phyloP scores from a whole-genome alignment of 2,797 vertebrate species.

The Pithecia hirsuta region DNA sequence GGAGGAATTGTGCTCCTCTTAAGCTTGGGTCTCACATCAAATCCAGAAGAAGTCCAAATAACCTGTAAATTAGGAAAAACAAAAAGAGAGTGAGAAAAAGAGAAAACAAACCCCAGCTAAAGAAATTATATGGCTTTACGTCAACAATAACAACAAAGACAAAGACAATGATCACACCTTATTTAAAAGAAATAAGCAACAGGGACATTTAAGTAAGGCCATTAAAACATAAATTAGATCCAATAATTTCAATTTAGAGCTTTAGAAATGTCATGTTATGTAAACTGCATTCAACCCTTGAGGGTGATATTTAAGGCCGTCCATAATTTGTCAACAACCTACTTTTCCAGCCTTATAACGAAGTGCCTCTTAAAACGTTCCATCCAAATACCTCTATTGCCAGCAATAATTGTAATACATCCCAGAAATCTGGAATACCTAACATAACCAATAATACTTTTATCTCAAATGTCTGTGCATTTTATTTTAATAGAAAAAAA shows the following conservation, averaged over 20 bases:
- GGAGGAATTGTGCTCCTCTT: not conserved
- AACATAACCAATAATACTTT: not conserved
- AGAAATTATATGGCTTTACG: not conserved
- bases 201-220: not conserved
- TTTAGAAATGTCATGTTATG: not conserved
- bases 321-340: not conserved
- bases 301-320: not conserved
- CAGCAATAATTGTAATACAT: not conserved
- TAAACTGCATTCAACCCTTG: not conserved
- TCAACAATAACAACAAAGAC: not conserved
- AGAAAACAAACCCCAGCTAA: not conserved
- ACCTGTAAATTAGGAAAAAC: not conserved
- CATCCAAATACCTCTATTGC: not conserved
- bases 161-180: not conserved
- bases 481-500: constrained; percentile 36
- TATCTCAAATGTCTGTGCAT: not conserved
- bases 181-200: not conserved
- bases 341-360: constrained; percentile 16
- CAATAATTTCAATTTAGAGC: not conserved
- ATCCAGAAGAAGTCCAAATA: not conserved
- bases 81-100: not conserved
- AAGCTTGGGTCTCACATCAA: not conserved
- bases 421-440: not conserved
- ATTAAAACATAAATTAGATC: not conserved
- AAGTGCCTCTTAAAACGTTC: constrained; percentile 25